Conservation (phyloP, 2,888 invertebrate species). For the Phengaris alcon region DNA sequence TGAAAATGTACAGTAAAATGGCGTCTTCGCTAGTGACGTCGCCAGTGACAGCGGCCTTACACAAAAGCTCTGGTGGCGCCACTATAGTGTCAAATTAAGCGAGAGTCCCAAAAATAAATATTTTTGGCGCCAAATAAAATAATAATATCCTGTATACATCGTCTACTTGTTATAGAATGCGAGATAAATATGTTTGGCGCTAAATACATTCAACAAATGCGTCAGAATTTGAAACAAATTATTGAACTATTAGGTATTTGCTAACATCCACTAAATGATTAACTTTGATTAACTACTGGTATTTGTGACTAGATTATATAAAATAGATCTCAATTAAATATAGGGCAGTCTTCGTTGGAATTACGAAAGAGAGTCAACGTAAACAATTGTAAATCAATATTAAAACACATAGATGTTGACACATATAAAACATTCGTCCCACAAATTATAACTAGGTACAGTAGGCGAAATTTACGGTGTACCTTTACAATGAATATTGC, state of each 20-base stretch:
- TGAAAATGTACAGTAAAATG: background rate
- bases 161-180: background rate
- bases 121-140: background rate
- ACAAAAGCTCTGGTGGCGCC: background rate
- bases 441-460: slow-evolving; percentile 45
- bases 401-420: slow-evolving; percentile 56
- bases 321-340: slow-evolving; percentile 78
- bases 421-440: slow-evolving; percentile 53
- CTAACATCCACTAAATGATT: slow-evolving; percentile 58
- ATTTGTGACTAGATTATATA: slow-evolving; percentile 75
- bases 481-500: background rate
- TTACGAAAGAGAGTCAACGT: slow-evolving; percentile 70
- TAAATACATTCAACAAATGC: background rate
- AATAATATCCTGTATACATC: background rate
- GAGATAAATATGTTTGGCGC: background rate
- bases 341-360: slow-evolving; percentile 79
- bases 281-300: slow-evolving; percentile 65
- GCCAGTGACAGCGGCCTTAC: background rate
- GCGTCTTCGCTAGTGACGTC: background rate
- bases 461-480: background rate
- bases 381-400: slow-evolving; percentile 66
- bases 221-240: background rate
- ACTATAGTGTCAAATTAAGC: background rate
- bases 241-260: slow-evolving; percentile 40
- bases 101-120: background rate